Evolutionary conservation across 1,140 invertebrate species (phyloP), one percentile per base, ranked within the genome.

Genomic region (Hyles vespertilio): DNA sequence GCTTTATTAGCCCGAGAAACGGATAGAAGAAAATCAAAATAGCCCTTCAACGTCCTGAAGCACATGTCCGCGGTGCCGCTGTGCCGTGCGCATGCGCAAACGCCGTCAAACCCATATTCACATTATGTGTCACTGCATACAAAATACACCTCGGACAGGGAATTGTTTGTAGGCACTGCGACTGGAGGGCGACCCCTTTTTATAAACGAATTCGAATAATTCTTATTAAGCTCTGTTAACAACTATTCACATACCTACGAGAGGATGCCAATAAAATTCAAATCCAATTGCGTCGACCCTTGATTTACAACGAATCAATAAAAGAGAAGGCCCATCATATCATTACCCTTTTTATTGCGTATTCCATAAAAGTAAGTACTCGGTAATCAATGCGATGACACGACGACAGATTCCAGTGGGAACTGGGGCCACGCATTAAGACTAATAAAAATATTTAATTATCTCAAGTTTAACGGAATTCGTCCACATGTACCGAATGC

Each of bases 261-360:
- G 69, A 77, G 70, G 74, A 79, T 77, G 69, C 70, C 73, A 78
- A 88, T 88, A 88, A 88, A 88, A 84, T 77, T 78, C 70, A 79
- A 84, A 87, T 82, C 77, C 76, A 84, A 88, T 85, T 83, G 80
- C 74, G 68, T 75, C 73, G 74, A 77, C 74, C 59, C 71, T 79
- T 88, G 81, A 88, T 88, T 88, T 88, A 86, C 83, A 85, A 79
- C 72, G 79, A 82, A 84, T 82, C 85, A 86, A 85, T 88, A 88
- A 88, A 88, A 82, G 69, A 67, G 79, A 81, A 81, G 81, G 80
- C 78, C n/a, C n/a, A n/a, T n/a, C n/a, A n/a, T 70, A 77, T 86
- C 81, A 84, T 83, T 83, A 85, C 81, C 69, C 59, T 59, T 81
- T 87, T 87, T 87, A 87, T 79, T 72, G 65, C 80, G 66, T 70